Evolutionary conservation across 2,888 invertebrate species (phyloP).

Genomic region (Amphipoea oculea): DNA sequence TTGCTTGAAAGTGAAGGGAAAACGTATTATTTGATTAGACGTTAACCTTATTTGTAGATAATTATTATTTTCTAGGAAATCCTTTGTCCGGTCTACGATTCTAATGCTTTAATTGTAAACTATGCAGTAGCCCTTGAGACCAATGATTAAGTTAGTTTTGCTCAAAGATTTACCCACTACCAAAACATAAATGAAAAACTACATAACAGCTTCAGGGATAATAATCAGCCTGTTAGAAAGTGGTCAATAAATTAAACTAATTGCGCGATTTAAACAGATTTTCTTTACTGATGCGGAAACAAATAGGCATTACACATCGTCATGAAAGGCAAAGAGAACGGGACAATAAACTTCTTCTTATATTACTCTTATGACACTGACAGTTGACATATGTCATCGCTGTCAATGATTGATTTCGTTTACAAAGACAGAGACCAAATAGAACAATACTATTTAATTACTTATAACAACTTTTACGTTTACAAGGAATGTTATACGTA

Average conservation of each 20-base stretch:
- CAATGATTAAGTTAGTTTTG: neutral
- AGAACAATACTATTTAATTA: neutral
- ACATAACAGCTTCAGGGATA: neutral
- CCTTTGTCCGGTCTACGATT: neutral
- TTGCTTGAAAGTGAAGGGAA: conserved; percentile 29
- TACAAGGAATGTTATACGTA: neutral
- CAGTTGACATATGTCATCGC: neutral
- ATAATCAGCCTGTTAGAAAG: neutral
- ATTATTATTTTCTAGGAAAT: conserved; percentile 2
- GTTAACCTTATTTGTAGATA: conserved; percentile 17
- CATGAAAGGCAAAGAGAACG: neutral
- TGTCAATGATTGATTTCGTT: neutral
- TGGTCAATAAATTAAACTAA: neutral
- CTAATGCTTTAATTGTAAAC: neutral
- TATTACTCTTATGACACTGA: neutral
- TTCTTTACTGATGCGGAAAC: neutral
- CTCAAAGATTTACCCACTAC: too few species aligned
- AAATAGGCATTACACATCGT: neutral
- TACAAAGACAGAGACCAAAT: neutral
- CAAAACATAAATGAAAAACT: neutral
- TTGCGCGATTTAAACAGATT: neutral
- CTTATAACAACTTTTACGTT: neutral
- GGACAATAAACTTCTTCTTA: neutral
- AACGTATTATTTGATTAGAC: conserved; percentile 8
- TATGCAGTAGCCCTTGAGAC: neutral